Base-by-base conservation (phyloP, 1,140 invertebrate species). In the Brevipalpus yothersi region DNA sequence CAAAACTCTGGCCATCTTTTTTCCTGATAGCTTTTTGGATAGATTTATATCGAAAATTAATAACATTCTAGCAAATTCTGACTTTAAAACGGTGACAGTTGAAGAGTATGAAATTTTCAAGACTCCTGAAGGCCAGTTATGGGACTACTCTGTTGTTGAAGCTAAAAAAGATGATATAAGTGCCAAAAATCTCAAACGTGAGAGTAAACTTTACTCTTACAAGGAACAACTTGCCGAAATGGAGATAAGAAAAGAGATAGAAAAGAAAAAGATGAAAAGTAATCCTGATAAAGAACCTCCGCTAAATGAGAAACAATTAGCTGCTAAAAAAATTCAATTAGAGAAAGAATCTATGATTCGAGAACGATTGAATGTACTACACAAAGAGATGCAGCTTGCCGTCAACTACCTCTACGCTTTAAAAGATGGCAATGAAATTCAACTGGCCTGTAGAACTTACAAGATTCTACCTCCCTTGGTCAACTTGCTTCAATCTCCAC, bases 151-250 rank as follows among this genome's bases (percentile, higher is more conserved):
- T 67, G 79, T 92, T 2, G 73, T 95, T 58, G 85, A 88, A 9
- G 80, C 61, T 11, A 43, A 61, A 53, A 69, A 68, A 62, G 72
- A 75, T 56, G 64, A 69, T 39, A 76, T 77, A 19, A 62, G 69
- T 56, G 78, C 79, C 17, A 82, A 84, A 74, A 95, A 97, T 66
- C 78, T 97, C 67, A 93, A 91, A 72, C 76, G 91, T 47, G 92
- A 97, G 68, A 96, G 86, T 69, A 97, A 95, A 74, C 85, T 82
- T 3, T 97, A 97, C 70, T 92, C 88, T 17, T 94, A 90, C 69
- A 91, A 93, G 69, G 93, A 97, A 66, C 93, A 97, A 70, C 75
- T 93, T 67, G 92, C 93, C 68, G 93, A 96, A 70, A 71, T 94
- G 59, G 84, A 92, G 67, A 71, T 97, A 41, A 75, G 85, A 43